These are phyloP conservation scores for Hipparchia semele DNA, from an alignment of 2,888 invertebrate genomes.

Conservation along the genomic window DNA sequence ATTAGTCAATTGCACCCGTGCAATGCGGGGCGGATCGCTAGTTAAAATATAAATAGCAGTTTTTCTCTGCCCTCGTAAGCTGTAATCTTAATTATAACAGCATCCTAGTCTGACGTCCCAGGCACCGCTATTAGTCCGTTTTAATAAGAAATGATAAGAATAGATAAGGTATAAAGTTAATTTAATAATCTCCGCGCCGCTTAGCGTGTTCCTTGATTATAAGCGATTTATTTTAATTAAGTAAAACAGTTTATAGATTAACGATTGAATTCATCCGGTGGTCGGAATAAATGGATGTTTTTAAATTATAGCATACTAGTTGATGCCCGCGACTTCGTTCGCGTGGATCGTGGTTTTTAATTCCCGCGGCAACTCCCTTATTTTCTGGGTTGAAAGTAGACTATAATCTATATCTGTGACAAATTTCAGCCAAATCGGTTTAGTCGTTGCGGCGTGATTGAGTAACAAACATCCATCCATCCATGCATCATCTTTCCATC, in stretches of 20 bases:
- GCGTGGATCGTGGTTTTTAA: too few species aligned
- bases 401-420: too few species aligned
- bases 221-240: constrained; percentile 37
- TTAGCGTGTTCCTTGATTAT: constrained; percentile 21
- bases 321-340: too few species aligned
- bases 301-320: not conserved
- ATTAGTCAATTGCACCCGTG: too few species aligned
- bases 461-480: too few species aligned
- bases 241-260: constrained; percentile 33
- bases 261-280: constrained; percentile 30
- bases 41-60: not conserved
- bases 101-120: constrained; percentile 14
- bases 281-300: constrained; percentile 11
- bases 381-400: too few species aligned
- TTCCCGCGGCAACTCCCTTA: too few species aligned
- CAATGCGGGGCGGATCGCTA: too few species aligned
- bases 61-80: constrained; percentile 4
- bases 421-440: too few species aligned
- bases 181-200: constrained; percentile 35
- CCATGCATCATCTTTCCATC: too few species aligned
- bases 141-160: constrained; percentile 36
- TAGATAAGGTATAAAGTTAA: constrained; percentile 35
- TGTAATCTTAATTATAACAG: constrained; percentile 20
- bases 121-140: constrained; percentile 24
- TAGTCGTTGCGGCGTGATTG: too few species aligned